phyloP scores from a whole-genome alignment of 1,140 invertebrate genomes.

The Agrilus planipennis region DNA sequence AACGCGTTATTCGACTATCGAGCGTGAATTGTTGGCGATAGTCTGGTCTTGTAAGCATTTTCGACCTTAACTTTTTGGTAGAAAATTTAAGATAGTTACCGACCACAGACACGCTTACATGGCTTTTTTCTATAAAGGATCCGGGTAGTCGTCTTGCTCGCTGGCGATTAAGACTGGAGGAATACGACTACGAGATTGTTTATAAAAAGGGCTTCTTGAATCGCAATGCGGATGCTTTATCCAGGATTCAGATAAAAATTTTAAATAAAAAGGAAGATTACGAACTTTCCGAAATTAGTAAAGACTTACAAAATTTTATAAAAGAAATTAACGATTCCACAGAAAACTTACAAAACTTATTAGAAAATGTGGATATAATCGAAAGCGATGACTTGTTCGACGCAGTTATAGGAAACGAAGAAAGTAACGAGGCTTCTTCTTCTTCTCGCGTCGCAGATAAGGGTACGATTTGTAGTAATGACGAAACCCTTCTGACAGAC shows the following conservation, averaged over 20 bases:
- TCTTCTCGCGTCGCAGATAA: too few species aligned
- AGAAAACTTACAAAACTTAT: too few species aligned
- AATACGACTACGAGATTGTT: slow-evolving; percentile 4
- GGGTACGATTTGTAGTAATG: too few species aligned
- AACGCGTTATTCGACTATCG: too few species aligned
- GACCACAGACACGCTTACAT: neutral
- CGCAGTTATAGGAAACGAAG: too few species aligned
- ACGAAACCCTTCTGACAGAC: too few species aligned
- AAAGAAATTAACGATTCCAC: neutral
- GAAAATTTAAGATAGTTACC: neutral
- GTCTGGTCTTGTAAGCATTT: neutral
- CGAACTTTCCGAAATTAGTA: neutral
- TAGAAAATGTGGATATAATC: too few species aligned
- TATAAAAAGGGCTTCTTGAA: slow-evolving; percentile 32
- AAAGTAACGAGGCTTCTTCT: neutral
- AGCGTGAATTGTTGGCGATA: neutral
- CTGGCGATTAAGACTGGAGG: slow-evolving; percentile 16
- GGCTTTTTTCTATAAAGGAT: slow-evolving; percentile 1
- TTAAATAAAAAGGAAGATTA: neutral
- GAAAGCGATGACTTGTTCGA: too few species aligned
- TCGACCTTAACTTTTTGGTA: neutral
- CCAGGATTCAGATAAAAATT: neutral
- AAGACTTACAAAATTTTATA: neutral
- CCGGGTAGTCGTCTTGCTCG: neutral
- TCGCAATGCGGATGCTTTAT: slow-evolving; percentile 29